Conservation (phyloP, 2,888 invertebrate species). For the Acanthosepion pharaonis region DNA sequence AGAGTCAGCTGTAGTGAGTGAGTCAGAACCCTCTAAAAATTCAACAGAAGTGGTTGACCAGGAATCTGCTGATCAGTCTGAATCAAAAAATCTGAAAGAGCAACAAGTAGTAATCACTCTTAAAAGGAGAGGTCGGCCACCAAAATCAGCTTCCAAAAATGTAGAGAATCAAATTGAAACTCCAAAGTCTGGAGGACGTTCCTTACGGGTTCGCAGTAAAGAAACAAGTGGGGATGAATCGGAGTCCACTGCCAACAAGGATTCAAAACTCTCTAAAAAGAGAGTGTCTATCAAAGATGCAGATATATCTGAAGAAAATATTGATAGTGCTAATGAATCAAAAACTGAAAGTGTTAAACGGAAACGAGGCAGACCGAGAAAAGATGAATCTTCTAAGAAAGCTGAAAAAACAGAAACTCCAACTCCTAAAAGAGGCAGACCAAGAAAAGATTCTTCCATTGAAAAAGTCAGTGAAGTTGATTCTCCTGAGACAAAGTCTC, state of each 20-base stretch:
- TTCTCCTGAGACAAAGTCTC: conserved; percentile 38
- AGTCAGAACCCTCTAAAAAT: conserved; percentile 48
- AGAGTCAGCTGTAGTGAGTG: conserved; percentile 48
- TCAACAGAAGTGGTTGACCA: conserved; percentile 43
- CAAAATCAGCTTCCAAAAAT: conserved; percentile 50
- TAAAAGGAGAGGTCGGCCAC: conserved; percentile 54
- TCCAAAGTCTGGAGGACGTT: not conserved
- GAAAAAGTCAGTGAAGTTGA: conserved; percentile 49
- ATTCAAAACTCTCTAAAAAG: conserved; percentile 34
- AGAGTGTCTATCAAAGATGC: not conserved
- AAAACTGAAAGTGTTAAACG: conserved; percentile 24
- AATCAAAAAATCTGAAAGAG: conserved; percentile 48
- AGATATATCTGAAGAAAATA: conserved; percentile 34
- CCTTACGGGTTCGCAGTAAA: conserved; percentile 17
- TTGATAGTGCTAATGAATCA: conserved; percentile 35
- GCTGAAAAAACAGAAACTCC: conserved; percentile 39
- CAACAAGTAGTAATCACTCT: conserved; percentile 52
- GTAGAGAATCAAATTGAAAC: conserved; percentile 18
- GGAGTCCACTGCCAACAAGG: conserved; percentile 35
- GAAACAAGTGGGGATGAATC: conserved; percentile 39
- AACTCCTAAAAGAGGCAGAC: conserved; percentile 50
- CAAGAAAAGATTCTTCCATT: conserved; percentile 53
- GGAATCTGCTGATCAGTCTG: not conserved
- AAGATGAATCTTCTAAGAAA: conserved; percentile 36
- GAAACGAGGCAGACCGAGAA: conserved; percentile 46